A percentile compares a stretch with the other conserved stretches of the same genome.
Conservation (phyloP, 2,113 vertebrate species). For the Hemibagrus wyckioides region DNA sequence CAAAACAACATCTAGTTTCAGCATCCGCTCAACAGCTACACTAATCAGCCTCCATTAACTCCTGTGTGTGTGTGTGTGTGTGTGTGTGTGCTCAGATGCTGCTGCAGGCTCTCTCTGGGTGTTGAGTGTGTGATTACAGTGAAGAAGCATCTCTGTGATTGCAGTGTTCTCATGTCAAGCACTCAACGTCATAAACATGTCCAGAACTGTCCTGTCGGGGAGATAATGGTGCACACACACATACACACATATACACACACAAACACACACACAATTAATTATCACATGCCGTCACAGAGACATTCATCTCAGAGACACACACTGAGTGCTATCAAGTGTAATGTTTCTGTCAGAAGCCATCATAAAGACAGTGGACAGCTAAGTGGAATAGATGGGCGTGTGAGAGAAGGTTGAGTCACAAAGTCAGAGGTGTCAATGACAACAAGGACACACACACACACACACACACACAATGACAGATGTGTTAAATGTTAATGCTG, state of each 20-base stretch:
- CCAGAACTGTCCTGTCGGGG: neutral
- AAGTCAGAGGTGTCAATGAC: slow-evolving; percentile 19
- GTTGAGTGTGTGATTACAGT: slow-evolving; percentile 27
- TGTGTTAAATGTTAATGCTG: slow-evolving; percentile 23
- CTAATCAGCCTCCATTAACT: slow-evolving; percentile 17
- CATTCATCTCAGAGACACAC: slow-evolving; percentile 2
- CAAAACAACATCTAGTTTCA: slow-evolving; percentile 11
- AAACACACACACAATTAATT: slow-evolving; percentile 12
- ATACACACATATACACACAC: neutral
- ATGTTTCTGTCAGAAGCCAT: slow-evolving; percentile 43
- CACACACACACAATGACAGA: too few relatives aligned
- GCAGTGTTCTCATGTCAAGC: slow-evolving; percentile 26
- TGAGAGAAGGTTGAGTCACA: slow-evolving; percentile 61
- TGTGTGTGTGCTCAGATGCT: neutral
- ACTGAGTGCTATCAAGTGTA: slow-evolving; percentile 5
- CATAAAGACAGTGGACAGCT: slow-evolving; percentile 59
- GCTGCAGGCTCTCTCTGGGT: neutral
- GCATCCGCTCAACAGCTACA: neutral
- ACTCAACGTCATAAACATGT: slow-evolving; percentile 25
- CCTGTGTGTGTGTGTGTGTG: neutral
- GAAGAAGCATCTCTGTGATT: slow-evolving; percentile 26
- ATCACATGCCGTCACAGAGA: neutral
- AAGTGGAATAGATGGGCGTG: slow-evolving; percentile 68
- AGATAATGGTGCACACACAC: neutral
- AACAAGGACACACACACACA: neutral